phyloP scores from a whole-genome alignment of 2,113 vertebrate genomes.

The Elanus axillaris region DNA sequence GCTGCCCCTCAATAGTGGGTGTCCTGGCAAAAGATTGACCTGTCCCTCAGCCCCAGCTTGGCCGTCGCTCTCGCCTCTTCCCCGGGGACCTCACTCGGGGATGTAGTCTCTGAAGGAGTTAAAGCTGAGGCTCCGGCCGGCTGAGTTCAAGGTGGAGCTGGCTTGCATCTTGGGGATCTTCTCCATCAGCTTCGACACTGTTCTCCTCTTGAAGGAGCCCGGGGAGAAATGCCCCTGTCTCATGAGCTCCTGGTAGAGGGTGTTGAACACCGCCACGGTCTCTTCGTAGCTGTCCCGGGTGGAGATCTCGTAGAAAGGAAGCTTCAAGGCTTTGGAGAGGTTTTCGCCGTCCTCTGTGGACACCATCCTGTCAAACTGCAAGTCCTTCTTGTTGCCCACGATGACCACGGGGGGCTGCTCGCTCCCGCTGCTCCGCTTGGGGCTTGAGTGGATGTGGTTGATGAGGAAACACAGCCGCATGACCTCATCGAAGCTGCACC shows the following conservation, averaged over 20 bases:
- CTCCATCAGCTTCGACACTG: constrained; percentile 77
- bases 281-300: constrained; percentile 79
- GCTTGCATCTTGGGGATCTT: constrained; percentile 78
- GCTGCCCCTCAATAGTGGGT: neutral
- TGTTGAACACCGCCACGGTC: constrained; percentile 66
- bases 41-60: neutral
- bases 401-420: constrained; percentile 73
- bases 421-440: constrained; percentile 19
- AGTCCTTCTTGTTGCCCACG: constrained; percentile 80
- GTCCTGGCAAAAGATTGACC: neutral
- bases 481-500: constrained; percentile 81
- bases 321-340: constrained; percentile 74
- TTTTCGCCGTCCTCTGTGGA: constrained; percentile 66
- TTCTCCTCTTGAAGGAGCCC: constrained; percentile 69
- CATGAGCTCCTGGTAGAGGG: constrained; percentile 69
- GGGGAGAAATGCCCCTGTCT: constrained; percentile 71
- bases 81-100: constrained; percentile 40
- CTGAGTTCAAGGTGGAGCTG: constrained; percentile 53
- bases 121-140: constrained; percentile 70
- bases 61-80: neutral
- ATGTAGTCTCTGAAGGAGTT: constrained; percentile 75
- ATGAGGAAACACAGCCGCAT: constrained; percentile 79
- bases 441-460: constrained; percentile 71
- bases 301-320: constrained; percentile 75
- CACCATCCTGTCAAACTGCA: constrained; percentile 81